These are phyloP conservation scores for Thymelicus lineola DNA, from an alignment of 2,888 invertebrate genomes.

Conservation along the genomic window DNA sequence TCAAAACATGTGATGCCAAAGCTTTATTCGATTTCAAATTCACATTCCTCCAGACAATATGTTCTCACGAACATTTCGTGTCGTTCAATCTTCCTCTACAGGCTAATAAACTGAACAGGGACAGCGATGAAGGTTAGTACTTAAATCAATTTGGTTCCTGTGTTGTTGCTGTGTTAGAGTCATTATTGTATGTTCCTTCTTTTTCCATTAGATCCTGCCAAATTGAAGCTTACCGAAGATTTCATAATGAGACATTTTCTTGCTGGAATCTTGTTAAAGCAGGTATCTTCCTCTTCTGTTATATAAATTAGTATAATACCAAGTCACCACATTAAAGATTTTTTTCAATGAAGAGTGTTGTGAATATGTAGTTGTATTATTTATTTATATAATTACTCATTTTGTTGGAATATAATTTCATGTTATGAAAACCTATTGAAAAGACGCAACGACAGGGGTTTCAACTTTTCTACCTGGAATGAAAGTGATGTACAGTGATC, in stretches of 20 bases:
- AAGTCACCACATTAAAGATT: too few relatives aligned
- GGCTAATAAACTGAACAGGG: conserved; percentile 78
- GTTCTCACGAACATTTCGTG: conserved; percentile 97
- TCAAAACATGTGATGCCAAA: conserved; percentile 92
- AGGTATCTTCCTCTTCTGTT: conserved; percentile 55
- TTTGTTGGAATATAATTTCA: too few relatives aligned
- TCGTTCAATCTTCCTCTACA: conserved; percentile 96
- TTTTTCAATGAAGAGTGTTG: too few relatives aligned
- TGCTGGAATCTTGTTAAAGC: conserved; percentile 94
- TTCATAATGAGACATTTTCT: conserved; percentile 97
- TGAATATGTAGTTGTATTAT: too few relatives aligned
- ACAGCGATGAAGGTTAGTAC: conserved; percentile 66
- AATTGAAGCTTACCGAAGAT: conserved; percentile 88
- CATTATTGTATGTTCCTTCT: conserved; percentile 42
- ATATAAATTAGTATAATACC: not conserved
- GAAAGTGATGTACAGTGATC: too few relatives aligned
- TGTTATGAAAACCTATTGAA: too few relatives aligned
- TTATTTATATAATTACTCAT: too few relatives aligned
- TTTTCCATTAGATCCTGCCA: conserved; percentile 76
- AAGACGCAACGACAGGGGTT: too few relatives aligned
- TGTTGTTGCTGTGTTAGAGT: conserved; percentile 11
- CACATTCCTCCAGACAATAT: conserved; percentile 95
- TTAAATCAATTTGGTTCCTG: conserved; percentile 1
- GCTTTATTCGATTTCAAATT: conserved; percentile 96
- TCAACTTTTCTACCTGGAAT: too few relatives aligned